Conservation (phyloP, 2,888 invertebrate genomes). For the Himalopsyche anomala region DNA sequence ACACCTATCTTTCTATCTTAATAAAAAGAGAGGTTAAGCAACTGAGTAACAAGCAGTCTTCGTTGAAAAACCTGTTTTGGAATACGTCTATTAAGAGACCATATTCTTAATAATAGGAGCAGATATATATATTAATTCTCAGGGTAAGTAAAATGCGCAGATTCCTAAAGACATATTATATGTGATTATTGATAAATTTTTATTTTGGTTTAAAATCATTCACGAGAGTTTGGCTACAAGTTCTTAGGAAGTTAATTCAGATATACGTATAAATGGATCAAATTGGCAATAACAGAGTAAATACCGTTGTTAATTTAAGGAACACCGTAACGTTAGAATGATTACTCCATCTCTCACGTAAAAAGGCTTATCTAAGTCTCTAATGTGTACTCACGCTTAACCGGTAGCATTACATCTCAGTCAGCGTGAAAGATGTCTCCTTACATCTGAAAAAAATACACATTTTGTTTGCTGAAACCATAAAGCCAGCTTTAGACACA, state of each 20-base stretch:
- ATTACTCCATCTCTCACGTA: conserved; percentile 38
- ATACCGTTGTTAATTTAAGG: conserved; percentile 12
- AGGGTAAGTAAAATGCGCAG: no score
- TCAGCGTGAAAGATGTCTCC: conserved; percentile 37
- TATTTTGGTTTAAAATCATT: no score
- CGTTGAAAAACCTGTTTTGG: no score
- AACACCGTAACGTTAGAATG: conserved; percentile 27
- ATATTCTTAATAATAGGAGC: no score
- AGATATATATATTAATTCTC: no score
- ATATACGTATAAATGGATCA: background rate
- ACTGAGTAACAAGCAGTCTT: no score
- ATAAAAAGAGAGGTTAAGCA: no score
- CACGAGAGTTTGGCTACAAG: background rate
- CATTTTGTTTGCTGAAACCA: background rate
- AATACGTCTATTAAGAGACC: no score
- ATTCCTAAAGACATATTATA: no score
- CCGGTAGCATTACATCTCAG: conserved; percentile 27
- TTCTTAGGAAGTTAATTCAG: background rate
- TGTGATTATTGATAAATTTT: no score
- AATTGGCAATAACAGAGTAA: conserved; percentile 9
- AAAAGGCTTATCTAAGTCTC: conserved; percentile 37
- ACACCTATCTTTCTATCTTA: no score
- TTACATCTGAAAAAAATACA: conserved; percentile 40
- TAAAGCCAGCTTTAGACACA: conserved; percentile 18
- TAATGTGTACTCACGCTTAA: conserved; percentile 31